Base-by-base conservation (phyloP, 2,113 vertebrate species). In the Erinaceus europaeus region DNA sequence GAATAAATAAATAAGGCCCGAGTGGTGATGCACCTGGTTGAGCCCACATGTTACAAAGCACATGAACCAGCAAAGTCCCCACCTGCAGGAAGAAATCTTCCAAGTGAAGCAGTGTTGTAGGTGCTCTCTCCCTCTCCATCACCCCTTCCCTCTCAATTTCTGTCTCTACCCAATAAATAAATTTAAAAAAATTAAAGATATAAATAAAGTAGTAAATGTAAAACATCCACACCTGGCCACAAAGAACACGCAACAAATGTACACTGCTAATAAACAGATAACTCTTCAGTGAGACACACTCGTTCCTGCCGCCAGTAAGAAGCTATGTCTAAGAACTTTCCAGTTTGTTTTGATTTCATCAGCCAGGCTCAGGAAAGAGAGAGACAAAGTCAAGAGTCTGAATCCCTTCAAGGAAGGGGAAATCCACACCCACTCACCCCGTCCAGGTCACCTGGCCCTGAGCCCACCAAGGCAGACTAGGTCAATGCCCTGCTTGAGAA, bases 381-480 rank as follows among this genome's bases (percentile, higher is more conserved):
- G 11, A 21, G 10, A 46, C 10, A 44, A 44, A 86, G 67, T 61
- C 10, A 44, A 11, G 55, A 27, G 11, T 13, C 27, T 20, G 9
- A 23, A 13, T 40, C 79, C 27, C 59, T 53, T 40, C 52, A 34
- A 65, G 44, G 32, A 74, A 80, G 42, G 34, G 8, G 9, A 53
- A 29, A 25, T 27, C 9, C 10, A 8, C 1, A 2, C 29, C 55
- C 40, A 23, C 21, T 6, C 14, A 6, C 9, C 55, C 55, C 11
- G 12, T 20, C 1, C 32, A 67, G 21, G 18, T 9, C 9, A 12
- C 23, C 4, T 5, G 4, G 6, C 40, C 48, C 69, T 12, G 8
- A 4, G 12, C 46, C 5, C 3, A 0, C 21, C 21, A 2, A 67
- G n/a, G 34, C 5, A 3, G 4, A n/a, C 3, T 9, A 27, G 18